Percentiles rank a stretch among this genome's conserved stretches.
Conservation (phyloP, 2,888 invertebrate genomes). For the Sericinus montela region DNA sequence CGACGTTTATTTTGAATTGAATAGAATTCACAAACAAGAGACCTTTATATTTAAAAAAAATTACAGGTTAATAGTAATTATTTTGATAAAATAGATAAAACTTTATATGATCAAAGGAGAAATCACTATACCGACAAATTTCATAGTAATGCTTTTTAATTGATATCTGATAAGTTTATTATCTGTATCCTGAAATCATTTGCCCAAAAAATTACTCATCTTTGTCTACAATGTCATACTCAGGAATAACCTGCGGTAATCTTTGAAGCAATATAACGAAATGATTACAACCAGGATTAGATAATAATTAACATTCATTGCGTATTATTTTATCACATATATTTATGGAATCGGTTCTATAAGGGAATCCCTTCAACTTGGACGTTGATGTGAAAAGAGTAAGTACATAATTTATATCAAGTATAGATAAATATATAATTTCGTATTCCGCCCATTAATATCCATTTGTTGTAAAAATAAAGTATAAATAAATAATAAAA, state of each 20-base stretch:
- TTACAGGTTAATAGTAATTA: constrained; percentile 6
- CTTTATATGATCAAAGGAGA: constrained; percentile 8
- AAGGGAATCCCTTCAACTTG: too few species aligned
- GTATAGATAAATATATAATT: too few species aligned
- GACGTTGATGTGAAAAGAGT: too few species aligned
- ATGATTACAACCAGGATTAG: too few species aligned
- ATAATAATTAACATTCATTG: too few species aligned
- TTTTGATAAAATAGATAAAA: constrained; percentile 9
- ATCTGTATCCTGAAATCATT: constrained; percentile 8
- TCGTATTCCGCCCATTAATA: too few species aligned
- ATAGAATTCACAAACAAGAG: background rate
- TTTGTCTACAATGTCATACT: constrained; percentile 4
- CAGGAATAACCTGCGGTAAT: background rate
- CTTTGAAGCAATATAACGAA: background rate
- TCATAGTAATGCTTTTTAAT: constrained; percentile 9
- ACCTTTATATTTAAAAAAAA: constrained; percentile 10
- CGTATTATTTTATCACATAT: too few species aligned
- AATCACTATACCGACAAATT: constrained; percentile 6
- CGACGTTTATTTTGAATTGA: background rate
- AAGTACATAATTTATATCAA: too few species aligned
- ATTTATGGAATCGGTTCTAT: too few species aligned
- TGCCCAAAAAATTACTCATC: constrained; percentile 1
- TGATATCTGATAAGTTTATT: constrained; percentile 13
- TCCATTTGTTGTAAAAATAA: too few species aligned
- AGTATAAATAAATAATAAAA: too few species aligned